A percentile compares a stretch with the other conserved stretches of the same genome.
Evolutionary conservation across 23 tunicate genomes (phyloP).

Genomic region (Trididemnum miniatum): DNA sequence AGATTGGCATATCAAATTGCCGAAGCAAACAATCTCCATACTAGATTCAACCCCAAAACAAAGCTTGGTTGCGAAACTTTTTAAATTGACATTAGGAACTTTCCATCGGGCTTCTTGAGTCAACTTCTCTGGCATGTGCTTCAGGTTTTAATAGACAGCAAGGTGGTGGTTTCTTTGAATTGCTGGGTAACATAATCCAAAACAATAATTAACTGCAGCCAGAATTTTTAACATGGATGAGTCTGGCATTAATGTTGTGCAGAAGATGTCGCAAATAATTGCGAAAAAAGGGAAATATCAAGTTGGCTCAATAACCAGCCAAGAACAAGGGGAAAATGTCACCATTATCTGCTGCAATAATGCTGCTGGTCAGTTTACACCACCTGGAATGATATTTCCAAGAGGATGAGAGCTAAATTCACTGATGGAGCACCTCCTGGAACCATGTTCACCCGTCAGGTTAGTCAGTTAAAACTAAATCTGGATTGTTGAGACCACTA

Average conservation of each 20-base stretch:
- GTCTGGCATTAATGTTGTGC: constrained; percentile 25
- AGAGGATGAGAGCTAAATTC: neutral
- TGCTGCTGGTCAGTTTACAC: constrained; percentile 24
- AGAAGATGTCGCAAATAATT: constrained; percentile 17
- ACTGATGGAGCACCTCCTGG: constrained; percentile 36
- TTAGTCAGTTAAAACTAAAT: too few species aligned
- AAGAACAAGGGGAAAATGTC: constrained; percentile 17
- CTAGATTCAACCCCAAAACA: constrained; percentile 13
- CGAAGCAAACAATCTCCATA: neutral
- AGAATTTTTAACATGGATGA: constrained; percentile 29
- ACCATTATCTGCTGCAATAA: constrained; percentile 15
- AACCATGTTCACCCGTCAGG: too few species aligned
- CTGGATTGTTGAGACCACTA: too few species aligned
- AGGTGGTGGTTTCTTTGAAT: neutral
- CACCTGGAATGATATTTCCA: constrained; percentile 17
- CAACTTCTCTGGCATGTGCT: constrained; percentile 3
- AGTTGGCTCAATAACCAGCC: constrained; percentile 30
- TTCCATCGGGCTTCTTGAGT: neutral
- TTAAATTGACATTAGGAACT: neutral
- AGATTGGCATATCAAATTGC: constrained; percentile 33
- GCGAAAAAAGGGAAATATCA: constrained; percentile 24
- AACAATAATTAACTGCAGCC: constrained; percentile 12
- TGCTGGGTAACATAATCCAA: neutral
- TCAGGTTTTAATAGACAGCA: neutral
- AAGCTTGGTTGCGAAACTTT: constrained; percentile 13